Conservation (phyloP, 2,113 vertebrate genomes). For the Crotalus viridis region DNA sequence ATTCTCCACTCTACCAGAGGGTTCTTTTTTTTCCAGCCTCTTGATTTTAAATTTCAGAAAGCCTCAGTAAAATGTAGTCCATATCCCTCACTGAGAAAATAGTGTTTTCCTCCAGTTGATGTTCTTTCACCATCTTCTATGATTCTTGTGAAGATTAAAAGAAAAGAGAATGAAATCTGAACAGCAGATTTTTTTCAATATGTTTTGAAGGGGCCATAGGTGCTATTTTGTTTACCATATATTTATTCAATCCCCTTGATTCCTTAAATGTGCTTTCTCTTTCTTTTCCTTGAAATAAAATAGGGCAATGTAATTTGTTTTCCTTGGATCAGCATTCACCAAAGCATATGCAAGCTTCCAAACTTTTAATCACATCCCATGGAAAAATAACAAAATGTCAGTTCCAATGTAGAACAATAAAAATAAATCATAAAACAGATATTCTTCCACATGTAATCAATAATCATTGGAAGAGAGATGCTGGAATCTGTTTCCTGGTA, state of each 20-base stretch:
- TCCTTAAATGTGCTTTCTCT: not conserved
- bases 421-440: not conserved
- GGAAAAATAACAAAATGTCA: not conserved
- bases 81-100: conserved; percentile 65
- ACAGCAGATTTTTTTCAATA: not conserved
- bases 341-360: not conserved
- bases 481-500: not conserved
- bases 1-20: conserved; percentile 57
- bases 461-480: not conserved
- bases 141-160: conserved; percentile 48
- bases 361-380: not conserved
- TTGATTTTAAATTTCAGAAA: conserved; percentile 67
- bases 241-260: not conserved
- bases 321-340: not conserved
- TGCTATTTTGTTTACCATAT: not conserved
- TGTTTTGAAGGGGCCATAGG: not conserved
- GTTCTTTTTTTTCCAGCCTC: conserved; percentile 47
- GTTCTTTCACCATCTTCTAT: not conserved
- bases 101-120: conserved; percentile 57
- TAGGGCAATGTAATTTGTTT: not conserved
- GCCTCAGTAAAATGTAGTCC: conserved; percentile 61
- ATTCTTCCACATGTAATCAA: not conserved
- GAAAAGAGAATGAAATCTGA: conserved; percentile 34
- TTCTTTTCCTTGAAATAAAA: not conserved
- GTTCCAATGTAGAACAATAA: not conserved